These are phyloP conservation scores for Amazona guildingii DNA, from an alignment of 2,113 vertebrate species.

Conservation along the genomic window DNA sequence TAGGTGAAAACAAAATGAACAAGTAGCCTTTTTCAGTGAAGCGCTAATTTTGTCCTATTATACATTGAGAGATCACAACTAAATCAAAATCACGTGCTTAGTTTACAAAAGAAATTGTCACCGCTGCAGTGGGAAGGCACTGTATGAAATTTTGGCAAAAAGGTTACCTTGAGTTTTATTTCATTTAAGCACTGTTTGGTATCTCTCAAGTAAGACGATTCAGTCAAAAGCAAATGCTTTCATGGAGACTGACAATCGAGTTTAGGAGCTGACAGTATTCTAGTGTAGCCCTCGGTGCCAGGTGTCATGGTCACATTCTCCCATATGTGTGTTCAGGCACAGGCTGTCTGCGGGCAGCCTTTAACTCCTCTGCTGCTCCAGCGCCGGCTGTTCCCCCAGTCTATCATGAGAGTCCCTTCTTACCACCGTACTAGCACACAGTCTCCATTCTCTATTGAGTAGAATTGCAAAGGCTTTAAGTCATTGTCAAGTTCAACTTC, in stretches of 20 bases:
- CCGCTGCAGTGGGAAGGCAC: neutral
- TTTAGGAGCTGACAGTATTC: neutral
- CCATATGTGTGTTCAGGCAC: neutral
- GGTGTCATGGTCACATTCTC: neutral
- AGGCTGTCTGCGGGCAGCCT: neutral
- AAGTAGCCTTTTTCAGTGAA: neutral
- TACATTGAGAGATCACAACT: neutral
- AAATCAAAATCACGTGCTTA: accelerated
- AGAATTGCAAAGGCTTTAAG: conserved; percentile 88
- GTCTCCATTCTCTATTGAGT: conserved; percentile 91
- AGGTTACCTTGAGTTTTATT: conserved; percentile 14
- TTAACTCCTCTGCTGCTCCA: neutral
- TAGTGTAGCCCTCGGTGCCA: neutral
- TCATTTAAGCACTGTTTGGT: neutral
- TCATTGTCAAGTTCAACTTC: conserved; percentile 91
- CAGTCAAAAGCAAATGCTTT: neutral
- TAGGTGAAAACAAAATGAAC: neutral
- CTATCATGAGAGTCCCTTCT: neutral
- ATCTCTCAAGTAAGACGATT: neutral
- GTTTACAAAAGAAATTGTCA: neutral
- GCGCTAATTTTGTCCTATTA: neutral
- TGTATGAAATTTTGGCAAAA: neutral
- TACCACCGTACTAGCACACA: conserved; percentile 88
- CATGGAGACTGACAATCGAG: neutral
- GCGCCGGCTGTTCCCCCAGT: neutral